These are phyloP conservation scores for Drosophila cognata DNA, from an alignment of 2,888 invertebrate species.

Conservation along the genomic window DNA sequence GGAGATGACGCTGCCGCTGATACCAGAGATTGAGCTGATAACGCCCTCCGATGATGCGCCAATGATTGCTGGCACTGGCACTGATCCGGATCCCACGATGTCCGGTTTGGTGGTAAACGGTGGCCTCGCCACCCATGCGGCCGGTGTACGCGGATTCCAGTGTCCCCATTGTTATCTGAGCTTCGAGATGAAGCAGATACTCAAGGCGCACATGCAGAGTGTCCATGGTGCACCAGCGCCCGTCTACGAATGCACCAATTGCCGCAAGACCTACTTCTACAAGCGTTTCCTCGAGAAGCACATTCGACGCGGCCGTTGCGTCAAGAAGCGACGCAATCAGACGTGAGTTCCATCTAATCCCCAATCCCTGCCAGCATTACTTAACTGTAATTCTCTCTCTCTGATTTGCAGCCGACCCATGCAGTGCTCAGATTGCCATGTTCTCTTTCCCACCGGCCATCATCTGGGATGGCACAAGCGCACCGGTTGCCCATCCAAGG, in stretches of 20 bases:
- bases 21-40: constrained; percentile 84
- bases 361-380: neutral
- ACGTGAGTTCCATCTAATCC: constrained; percentile 72
- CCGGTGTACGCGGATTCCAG: constrained; percentile 77
- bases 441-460: constrained; percentile 84
- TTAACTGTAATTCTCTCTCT: neutral
- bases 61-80: constrained; percentile 27
- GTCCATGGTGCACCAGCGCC: constrained; percentile 83
- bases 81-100: constrained; percentile 21
- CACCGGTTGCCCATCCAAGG: constrained; percentile 84
- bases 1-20: constrained; percentile 83
- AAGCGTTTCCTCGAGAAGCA: constrained; percentile 85
- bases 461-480: constrained; percentile 85
- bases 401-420: constrained; percentile 81
- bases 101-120: constrained; percentile 37
- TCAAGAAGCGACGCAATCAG: constrained; percentile 84
- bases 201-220: constrained; percentile 84
- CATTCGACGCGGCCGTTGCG: constrained; percentile 84
- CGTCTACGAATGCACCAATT: constrained; percentile 84
- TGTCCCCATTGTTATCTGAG: constrained; percentile 83
- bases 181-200: constrained; percentile 83
- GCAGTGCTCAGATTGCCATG: constrained; percentile 84
- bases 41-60: constrained; percentile 82
- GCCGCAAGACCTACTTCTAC: constrained; percentile 84
- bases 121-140: neutral